Conservation (phyloP, 2,113 vertebrate genomes). For the Paradoxurus hermaphroditus region DNA sequence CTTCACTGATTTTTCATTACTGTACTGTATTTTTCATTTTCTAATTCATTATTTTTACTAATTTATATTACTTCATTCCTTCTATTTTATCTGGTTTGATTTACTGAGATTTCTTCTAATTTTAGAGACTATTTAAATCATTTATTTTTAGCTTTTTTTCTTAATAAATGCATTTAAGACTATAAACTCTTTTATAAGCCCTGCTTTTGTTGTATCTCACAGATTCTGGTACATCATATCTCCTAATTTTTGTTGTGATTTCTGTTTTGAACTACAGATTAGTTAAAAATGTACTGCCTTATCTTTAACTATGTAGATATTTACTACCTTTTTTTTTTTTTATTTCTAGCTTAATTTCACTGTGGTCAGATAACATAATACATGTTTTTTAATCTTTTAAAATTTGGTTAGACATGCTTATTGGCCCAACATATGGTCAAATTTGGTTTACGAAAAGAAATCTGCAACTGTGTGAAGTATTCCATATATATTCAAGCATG, state of each 20-base stretch:
- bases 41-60: background rate
- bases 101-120: background rate
- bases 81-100: background rate
- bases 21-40: background rate
- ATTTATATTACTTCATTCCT: background rate
- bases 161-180: background rate
- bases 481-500: background rate
- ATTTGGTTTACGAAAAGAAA: background rate
- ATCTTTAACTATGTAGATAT: background rate
- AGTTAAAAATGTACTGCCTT: background rate
- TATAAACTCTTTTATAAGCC: background rate
- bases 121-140: background rate
- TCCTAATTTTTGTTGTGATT: background rate
- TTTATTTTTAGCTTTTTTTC: conserved; percentile 1
- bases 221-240: background rate
- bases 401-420: background rate
- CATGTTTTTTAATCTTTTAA: background rate
- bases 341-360: background rate
- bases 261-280: background rate
- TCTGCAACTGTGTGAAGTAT: background rate
- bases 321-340: background rate
- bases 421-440: background rate
- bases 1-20: background rate
- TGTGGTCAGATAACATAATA: background rate
- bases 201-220: background rate